Evolutionary conservation across 2,113 vertebrate genomes (phyloP).

Genomic region (Eurypyga helias): DNA sequence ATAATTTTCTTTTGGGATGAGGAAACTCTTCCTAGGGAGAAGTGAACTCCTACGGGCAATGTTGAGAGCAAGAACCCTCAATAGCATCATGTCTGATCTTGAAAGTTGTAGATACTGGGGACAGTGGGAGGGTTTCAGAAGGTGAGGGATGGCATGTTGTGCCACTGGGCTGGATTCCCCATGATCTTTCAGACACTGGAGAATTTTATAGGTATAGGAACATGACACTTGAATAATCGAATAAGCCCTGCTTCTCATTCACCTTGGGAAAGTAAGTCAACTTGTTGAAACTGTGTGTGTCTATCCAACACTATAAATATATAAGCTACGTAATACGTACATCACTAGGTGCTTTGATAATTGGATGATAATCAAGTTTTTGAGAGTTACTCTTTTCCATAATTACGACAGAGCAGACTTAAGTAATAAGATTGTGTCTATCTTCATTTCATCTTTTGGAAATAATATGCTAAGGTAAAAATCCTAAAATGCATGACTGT

Average conservation of each 20-base stretch:
- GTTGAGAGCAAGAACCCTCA: not conserved
- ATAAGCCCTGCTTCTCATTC: not conserved
- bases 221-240: not conserved
- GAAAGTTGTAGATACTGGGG: not conserved
- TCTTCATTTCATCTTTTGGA: not conserved
- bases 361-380: not conserved
- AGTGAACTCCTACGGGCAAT: not conserved
- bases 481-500: not conserved
- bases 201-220: not conserved
- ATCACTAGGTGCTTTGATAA: not conserved
- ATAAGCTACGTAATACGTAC: not conserved
- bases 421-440: not conserved
- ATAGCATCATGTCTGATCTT: not conserved
- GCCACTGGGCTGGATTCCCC: not conserved
- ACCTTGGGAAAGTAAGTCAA: not conserved
- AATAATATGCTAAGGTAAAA: not conserved
- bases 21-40: not conserved
- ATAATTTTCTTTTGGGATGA: not conserved
- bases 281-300: not conserved
- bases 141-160: not conserved
- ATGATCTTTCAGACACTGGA: not conserved
- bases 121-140: not conserved
- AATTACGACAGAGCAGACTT: not conserved
- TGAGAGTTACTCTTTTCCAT: not conserved
- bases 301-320: not conserved